phyloP scores from a whole-genome alignment of 1,140 invertebrate genomes.

The Drosophila kepulauana region DNA sequence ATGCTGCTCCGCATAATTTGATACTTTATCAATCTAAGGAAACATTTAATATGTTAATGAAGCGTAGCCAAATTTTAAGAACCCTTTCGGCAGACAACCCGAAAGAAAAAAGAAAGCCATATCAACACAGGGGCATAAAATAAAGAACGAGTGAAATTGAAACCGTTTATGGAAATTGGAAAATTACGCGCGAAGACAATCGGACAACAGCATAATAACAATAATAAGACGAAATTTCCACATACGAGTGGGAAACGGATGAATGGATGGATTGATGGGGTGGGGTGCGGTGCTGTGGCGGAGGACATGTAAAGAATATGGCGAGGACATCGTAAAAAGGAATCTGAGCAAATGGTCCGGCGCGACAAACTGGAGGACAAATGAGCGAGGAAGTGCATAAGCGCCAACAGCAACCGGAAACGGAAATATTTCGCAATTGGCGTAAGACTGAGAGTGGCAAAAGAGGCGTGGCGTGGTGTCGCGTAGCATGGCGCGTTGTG shows the following conservation, averaged over 20 bases:
- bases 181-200: slow-evolving; percentile 65
- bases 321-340: slow-evolving; percentile 49
- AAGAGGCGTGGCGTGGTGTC: slow-evolving; percentile 26
- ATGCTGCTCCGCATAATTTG: slow-evolving; percentile 65
- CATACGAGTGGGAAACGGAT: slow-evolving; percentile 36
- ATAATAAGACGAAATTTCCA: slow-evolving; percentile 42
- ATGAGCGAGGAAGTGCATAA: slow-evolving; percentile 69
- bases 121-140: slow-evolving; percentile 31
- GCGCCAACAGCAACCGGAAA: slow-evolving; percentile 61
- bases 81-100: slow-evolving; percentile 25
- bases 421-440: slow-evolving; percentile 65
- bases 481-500: not conserved
- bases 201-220: slow-evolving; percentile 43
- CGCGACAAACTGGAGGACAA: slow-evolving; percentile 67
- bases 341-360: slow-evolving; percentile 46
- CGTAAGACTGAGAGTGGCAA: slow-evolving; percentile 2
- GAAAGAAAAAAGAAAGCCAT: slow-evolving; percentile 7
- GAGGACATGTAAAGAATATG: slow-evolving; percentile 33
- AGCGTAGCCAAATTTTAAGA: slow-evolving; percentile 39
- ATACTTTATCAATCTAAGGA: slow-evolving; percentile 71
- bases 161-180: slow-evolving; percentile 68
- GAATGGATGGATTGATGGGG: too few relatives aligned
- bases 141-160: slow-evolving; percentile 36
- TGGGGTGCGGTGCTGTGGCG: not conserved
- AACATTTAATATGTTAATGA: slow-evolving; percentile 80